phyloP scores from a whole-genome alignment of 2,113 vertebrate species.

The Zeus faber region DNA sequence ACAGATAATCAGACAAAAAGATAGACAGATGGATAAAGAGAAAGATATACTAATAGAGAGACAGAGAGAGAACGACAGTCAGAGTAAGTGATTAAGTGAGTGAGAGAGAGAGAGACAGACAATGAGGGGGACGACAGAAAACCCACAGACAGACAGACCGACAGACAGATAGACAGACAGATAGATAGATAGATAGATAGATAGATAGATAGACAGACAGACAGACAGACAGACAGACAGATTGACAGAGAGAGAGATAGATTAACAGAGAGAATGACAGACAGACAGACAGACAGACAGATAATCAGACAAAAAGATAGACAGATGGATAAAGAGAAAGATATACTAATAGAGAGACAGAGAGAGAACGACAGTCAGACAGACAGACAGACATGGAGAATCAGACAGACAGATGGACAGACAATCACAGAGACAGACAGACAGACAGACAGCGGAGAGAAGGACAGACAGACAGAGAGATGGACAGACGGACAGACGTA shows the following conservation, averaged over 20 bases:
- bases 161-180: constrained; percentile 12
- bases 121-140: not conserved
- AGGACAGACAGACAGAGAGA: constrained; percentile 7
- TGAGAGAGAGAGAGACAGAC: constrained; percentile 15
- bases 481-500: constrained; percentile 33
- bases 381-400: too few species aligned
- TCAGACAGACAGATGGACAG: constrained; percentile 25
- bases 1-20: too few species aligned
- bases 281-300: too few species aligned
- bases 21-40: not conserved
- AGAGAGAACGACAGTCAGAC: constrained; percentile 9
- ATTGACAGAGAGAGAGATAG: constrained; percentile 13
- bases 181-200: constrained; percentile 17
- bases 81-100: constrained; percentile 31
- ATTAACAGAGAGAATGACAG: constrained; percentile 17
- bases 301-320: constrained; percentile 45
- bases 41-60: constrained; percentile 12
- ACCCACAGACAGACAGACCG: constrained; percentile 8
- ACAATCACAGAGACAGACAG: not conserved
- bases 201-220: constrained; percentile 37
- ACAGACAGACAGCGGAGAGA: constrained; percentile 15
- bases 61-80: constrained; percentile 7
- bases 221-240: constrained; percentile 4
- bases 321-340: constrained; percentile 1
- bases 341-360: constrained; percentile 14